Conservation (phyloP, 1,140 invertebrate species). For the Pachyrhynchus sulphureomaculatus region DNA sequence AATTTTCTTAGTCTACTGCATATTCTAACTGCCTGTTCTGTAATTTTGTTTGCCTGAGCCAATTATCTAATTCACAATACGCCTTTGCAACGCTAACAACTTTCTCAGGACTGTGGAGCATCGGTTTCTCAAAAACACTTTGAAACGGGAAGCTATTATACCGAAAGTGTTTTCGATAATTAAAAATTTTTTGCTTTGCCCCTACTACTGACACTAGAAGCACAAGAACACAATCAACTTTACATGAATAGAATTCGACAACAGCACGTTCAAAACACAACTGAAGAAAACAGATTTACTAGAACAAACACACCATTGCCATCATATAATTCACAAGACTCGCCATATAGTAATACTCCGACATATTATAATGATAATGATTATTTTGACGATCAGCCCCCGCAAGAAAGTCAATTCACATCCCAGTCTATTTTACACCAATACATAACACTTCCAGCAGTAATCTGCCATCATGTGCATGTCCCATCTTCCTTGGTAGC, state of each 20-base stretch:
- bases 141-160: too few relatives aligned
- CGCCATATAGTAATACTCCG: too few relatives aligned
- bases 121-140: too few relatives aligned
- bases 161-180: background rate
- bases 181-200: slow-evolving; percentile 14
- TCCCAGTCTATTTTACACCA: too few relatives aligned
- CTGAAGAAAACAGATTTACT: slow-evolving; percentile 2
- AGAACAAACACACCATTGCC: background rate
- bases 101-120: background rate
- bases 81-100: slow-evolving; percentile 27
- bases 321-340: too few relatives aligned
- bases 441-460: too few relatives aligned
- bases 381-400: too few relatives aligned
- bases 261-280: slow-evolving; percentile 1
- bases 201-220: slow-evolving; percentile 26
- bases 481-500: too few relatives aligned
- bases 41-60: slow-evolving; percentile 25
- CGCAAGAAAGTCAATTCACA: too few relatives aligned
- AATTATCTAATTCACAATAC: slow-evolving; percentile 33
- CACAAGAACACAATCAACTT: slow-evolving; percentile 28
- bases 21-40: slow-evolving; percentile 13
- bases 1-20: slow-evolving; percentile 13
- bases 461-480: too few relatives aligned
- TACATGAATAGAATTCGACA: slow-evolving; percentile 31
- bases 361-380: too few relatives aligned